Conservation (phyloP, 2,888 invertebrate species). For the Gnatocerus cornutus region DNA sequence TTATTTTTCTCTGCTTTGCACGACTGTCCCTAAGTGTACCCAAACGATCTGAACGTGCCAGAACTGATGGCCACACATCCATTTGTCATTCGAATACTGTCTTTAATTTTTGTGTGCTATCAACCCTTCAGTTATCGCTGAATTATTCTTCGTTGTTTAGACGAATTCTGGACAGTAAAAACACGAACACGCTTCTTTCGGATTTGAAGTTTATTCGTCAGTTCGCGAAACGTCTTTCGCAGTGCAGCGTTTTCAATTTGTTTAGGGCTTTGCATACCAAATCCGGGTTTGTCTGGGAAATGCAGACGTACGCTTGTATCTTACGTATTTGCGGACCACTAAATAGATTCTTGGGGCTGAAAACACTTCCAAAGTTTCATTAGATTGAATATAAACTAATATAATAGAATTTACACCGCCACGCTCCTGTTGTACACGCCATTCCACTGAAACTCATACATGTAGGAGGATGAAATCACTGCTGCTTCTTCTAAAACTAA, state of each 20-base stretch:
- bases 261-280: slow-evolving; percentile 16
- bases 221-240: slow-evolving; percentile 15
- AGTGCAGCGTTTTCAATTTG: slow-evolving; percentile 34
- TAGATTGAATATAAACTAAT: slow-evolving; percentile 26
- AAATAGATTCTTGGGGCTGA: slow-evolving; percentile 30
- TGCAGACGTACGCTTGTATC: slow-evolving; percentile 28
- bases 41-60: not conserved
- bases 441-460: slow-evolving; percentile 22
- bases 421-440: slow-evolving; percentile 21
- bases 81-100: not conserved
- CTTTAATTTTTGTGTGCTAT: not conserved
- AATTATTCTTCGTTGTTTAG: too few species aligned
- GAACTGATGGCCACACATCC: not conserved
- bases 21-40: not conserved
- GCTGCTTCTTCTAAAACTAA: slow-evolving; percentile 11
- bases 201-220: slow-evolving; percentile 13
- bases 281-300: slow-evolving; percentile 25
- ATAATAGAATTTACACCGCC: slow-evolving; percentile 31
- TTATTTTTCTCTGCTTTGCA: not conserved
- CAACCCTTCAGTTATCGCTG: not conserved
- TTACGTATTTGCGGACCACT: slow-evolving; percentile 26
- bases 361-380: slow-evolving; percentile 34
- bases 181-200: not conserved
- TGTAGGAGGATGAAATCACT: slow-evolving; percentile 3
- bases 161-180: not conserved